phyloP scores from a whole-genome alignment of 2,888 invertebrate species.

The Selenia dentaria region DNA sequence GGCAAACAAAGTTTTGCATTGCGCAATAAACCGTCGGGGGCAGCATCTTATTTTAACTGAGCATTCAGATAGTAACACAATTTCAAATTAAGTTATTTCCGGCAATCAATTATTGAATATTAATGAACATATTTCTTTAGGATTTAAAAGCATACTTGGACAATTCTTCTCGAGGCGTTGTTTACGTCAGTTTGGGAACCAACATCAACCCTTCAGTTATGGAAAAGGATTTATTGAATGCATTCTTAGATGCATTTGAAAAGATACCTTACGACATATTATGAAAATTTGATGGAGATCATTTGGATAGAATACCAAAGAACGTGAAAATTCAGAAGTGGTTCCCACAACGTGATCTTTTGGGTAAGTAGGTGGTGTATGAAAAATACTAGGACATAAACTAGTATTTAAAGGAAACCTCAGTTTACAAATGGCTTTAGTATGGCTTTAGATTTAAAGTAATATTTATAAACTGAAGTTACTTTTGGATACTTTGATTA shows the following conservation, averaged over 20 bases:
- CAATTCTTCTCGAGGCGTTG: constrained; percentile 37
- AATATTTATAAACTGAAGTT: no score
- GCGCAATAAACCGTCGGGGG: no score
- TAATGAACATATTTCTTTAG: constrained; percentile 34
- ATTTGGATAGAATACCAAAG: constrained; percentile 29
- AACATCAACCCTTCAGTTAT: constrained; percentile 37
- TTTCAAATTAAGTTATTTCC: no score
- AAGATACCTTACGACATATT: constrained; percentile 39
- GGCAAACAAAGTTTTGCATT: no score
- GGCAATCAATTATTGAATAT: no score
- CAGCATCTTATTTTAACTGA: no score
- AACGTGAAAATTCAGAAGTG: constrained; percentile 42
- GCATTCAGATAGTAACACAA: no score
- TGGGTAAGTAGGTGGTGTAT: constrained; percentile 29
- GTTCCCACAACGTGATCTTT: constrained; percentile 44
- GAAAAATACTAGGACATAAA: no score
- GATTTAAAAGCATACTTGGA: constrained; percentile 41
- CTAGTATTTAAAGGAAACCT: no score
- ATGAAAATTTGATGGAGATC: constrained; percentile 42
- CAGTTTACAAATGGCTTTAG: no score
- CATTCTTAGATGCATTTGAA: constrained; percentile 38
- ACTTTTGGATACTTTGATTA: no score
- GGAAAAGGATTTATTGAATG: constrained; percentile 34
- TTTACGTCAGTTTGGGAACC: constrained; percentile 46
- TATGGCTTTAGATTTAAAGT: no score